Evolutionary conservation across 2,113 vertebrate genomes (phyloP), one percentile per base, ranked within the genome.

Genomic region (Channa argus): DNA sequence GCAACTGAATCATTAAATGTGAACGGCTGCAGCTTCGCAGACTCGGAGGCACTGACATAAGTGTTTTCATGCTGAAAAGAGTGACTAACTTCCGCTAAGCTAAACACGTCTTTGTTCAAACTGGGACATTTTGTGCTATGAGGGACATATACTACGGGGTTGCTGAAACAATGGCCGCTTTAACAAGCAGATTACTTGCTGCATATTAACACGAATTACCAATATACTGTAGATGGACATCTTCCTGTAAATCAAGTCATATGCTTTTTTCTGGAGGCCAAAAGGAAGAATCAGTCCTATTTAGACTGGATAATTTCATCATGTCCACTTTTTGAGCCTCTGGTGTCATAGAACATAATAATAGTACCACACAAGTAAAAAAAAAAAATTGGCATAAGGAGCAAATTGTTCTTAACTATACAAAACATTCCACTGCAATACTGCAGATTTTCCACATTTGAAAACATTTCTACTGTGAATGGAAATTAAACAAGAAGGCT

Each of bases 11-110:
- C 89, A 87, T 90, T 90, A 89, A 86, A 91, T 87, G 77, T 83
- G 87, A 88, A 74, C 34, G 80, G 72, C 77, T 67, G 70, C 76
- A 65, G 77, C 85, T 78, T 72, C 33, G 50, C 64, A 52, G 13
- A 83, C 85, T 92, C 71, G 0, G 52, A 88, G 86, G 86, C 86
- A 78, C 80, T 79, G 88, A 86, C 83, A 82, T 64, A 87, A 89
- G 89, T 86, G 90, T 89, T 88, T 89, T 91, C 92, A 90, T 71
- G 90, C 90, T 90, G 83, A 91, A 92, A 84, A 71, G 56, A 92
- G 85, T 80, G 78, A 89, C 83, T 89, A 88, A 86, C 81, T 91
- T 90, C 80, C 75, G 67, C 84, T 86, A 69, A 82, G 79, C 85
- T 87, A 83, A 84, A 81, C 82, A 78, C 63, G 67, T 78, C 86